Percentiles rank a stretch among this genome's conserved stretches.
Conservation (phyloP, 53 echinoderm and acorn worm genomes). For the Crossaster papposus region DNA sequence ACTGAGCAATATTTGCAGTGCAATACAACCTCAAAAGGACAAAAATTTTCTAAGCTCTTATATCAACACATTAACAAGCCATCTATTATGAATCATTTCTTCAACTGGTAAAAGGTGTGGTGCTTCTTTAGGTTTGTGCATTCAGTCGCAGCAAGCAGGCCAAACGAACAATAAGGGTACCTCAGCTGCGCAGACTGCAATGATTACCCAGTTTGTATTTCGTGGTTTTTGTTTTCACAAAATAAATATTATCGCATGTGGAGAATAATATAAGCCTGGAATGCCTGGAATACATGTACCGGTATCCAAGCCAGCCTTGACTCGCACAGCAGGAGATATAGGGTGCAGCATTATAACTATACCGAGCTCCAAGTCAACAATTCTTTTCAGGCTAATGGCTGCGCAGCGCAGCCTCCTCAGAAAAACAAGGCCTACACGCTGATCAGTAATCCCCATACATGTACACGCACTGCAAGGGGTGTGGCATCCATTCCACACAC, state of each 20-base stretch:
- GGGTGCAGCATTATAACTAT: neutral
- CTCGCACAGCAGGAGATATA: neutral
- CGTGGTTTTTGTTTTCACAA: neutral
- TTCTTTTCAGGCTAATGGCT: neutral
- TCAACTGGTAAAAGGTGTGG: conserved; percentile 3
- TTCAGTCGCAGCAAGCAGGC: neutral
- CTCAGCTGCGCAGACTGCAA: neutral
- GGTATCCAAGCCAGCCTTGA: conserved; percentile 22
- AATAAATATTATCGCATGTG: neutral
- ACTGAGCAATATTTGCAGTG: neutral
- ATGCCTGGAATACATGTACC: no score
- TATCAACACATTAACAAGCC: neutral
- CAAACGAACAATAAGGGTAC: conserved; percentile 10
- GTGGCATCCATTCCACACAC: conserved; percentile 11
- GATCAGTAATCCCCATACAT: neutral
- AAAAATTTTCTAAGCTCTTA: neutral
- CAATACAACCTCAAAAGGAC: neutral
- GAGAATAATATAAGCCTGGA: neutral
- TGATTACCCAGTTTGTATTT: neutral
- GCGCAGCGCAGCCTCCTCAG: neutral
- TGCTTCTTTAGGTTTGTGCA: conserved; percentile 2
- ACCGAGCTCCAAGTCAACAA: conserved; percentile 2
- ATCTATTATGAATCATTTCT: neutral
- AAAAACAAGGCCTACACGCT: conserved; percentile 26
- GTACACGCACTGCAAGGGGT: conserved; percentile 2